phyloP scores from a whole-genome alignment of 2,888 invertebrate genomes.

The Dryobota labecula region DNA sequence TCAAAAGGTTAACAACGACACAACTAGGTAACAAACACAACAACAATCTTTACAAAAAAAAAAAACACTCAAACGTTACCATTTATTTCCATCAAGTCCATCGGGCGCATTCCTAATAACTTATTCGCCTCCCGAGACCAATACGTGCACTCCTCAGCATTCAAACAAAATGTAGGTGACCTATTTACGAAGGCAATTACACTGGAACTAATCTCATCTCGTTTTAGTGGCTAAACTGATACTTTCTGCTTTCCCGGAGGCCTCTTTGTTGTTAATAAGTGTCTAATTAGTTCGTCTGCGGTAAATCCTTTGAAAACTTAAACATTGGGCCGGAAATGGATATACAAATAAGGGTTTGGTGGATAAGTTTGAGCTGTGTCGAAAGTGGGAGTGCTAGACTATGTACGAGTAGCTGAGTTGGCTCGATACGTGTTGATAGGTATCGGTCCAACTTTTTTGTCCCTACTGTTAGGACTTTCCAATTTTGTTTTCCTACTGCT shows the following conservation, averaged over 20 bases:
- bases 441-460: background rate
- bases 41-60: background rate
- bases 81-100: background rate
- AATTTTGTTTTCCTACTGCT: background rate
- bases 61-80: background rate
- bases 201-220: slow-evolving; percentile 59
- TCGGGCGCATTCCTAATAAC: slow-evolving; percentile 17
- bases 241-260: slow-evolving; percentile 34
- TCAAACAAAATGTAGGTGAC: slow-evolving; percentile 56
- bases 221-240: slow-evolving; percentile 47
- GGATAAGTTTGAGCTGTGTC: slow-evolving; percentile 21
- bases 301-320: slow-evolving; percentile 57
- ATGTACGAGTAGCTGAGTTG: background rate
- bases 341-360: slow-evolving; percentile 48
- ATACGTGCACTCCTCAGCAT: slow-evolving; percentile 46
- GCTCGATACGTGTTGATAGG: background rate
- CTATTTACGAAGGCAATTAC: slow-evolving; percentile 55
- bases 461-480: background rate
- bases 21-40: background rate
- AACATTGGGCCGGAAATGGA: slow-evolving; percentile 46
- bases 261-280: slow-evolving; percentile 56
- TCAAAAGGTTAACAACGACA: no score
- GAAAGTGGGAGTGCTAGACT: background rate
- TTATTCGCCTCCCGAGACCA: slow-evolving; percentile 34
- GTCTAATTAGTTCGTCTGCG: slow-evolving; percentile 55